A percentile compares a stretch with the other conserved stretches of the same genome.
Conservation (phyloP, 2,113 vertebrate species). For the Oncorhynchus masou region DNA sequence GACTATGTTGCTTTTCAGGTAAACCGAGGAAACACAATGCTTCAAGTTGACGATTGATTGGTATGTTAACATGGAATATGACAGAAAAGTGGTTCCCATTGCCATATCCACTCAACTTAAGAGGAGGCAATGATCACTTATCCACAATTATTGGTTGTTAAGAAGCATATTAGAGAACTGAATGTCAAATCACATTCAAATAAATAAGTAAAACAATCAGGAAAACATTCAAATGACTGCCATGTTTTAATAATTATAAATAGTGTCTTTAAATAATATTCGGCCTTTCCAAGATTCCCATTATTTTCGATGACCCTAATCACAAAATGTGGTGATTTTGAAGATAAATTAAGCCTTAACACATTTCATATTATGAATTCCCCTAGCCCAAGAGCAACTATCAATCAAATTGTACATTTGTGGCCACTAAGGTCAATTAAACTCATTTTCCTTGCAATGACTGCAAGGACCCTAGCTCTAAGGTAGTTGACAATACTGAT, state of each 20-base stretch:
- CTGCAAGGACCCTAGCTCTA: constrained; percentile 17
- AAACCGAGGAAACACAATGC: constrained; percentile 21
- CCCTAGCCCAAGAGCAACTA: constrained; percentile 13
- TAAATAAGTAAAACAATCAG: constrained; percentile 68
- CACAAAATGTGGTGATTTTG: constrained; percentile 15
- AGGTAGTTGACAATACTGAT: constrained; percentile 20
- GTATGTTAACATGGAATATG: constrained; percentile 11
- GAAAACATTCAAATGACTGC: constrained; percentile 46
- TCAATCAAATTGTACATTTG: neutral
- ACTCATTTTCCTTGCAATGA: constrained; percentile 27
- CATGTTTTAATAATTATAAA: constrained; percentile 60
- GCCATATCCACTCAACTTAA: constrained; percentile 29
- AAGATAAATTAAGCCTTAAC: constrained; percentile 12
- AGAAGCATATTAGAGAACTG: constrained; percentile 35
- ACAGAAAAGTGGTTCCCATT: constrained; percentile 23
- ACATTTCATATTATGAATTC: constrained; percentile 41
- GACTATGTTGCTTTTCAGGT: constrained; percentile 21
- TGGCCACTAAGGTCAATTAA: constrained; percentile 5
- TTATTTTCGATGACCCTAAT: constrained; percentile 59
- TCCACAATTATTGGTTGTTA: constrained; percentile 36
- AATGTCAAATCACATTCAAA: constrained; percentile 48
- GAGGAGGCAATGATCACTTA: constrained; percentile 33
- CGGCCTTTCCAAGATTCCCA: constrained; percentile 37
- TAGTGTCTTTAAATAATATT: constrained; percentile 62
- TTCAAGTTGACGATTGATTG: constrained; percentile 5